Evolutionary conservation across 2,113 vertebrate species (phyloP).

Genomic region (Sprattus sprattus): DNA sequence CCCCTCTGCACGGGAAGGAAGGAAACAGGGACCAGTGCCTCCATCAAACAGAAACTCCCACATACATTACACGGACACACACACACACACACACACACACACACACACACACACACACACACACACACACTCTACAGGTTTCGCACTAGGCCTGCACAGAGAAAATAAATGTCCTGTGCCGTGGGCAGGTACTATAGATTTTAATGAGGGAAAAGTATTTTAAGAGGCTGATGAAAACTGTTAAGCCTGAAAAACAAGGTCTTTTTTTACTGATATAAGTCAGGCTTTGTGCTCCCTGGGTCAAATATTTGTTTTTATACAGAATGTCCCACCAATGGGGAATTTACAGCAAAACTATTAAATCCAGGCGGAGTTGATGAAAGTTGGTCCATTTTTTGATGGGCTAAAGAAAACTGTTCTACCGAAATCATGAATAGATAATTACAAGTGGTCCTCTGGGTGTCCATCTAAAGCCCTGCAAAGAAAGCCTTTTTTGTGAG

Average conservation of each 20-base stretch:
- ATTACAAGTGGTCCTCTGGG: not conserved
- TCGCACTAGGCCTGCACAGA: conserved; percentile 37
- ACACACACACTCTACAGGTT: conserved; percentile 32
- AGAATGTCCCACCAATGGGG: conserved; percentile 15
- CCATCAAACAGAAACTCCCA: conserved; percentile 50
- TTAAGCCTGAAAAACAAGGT: conserved; percentile 33
- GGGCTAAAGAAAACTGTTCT: not conserved
- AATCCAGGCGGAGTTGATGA: not conserved
- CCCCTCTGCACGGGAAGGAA: conserved; percentile 66
- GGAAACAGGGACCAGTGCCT: conserved; percentile 65
- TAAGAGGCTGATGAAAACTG: conserved; percentile 65
- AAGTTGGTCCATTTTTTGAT: not conserved
- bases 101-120: conserved; percentile 24
- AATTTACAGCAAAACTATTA: not conserved
- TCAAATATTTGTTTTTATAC: conserved; percentile 21
- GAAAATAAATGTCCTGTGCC: conserved; percentile 64
- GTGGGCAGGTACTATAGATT: conserved; percentile 52
- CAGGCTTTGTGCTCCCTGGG: conserved; percentile 37
- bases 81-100: conserved; percentile 24
- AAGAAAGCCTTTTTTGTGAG: not conserved
- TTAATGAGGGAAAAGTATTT: conserved; percentile 66
- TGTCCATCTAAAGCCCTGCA: not conserved
- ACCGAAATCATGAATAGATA: not conserved
- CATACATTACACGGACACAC: not conserved
- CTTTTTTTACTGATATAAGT: conserved; percentile 35